A percentile compares a stretch with the other conserved stretches of the same genome.
Conservation (phyloP, 2,113 vertebrate species). For the Argyrosomus japonicus region DNA sequence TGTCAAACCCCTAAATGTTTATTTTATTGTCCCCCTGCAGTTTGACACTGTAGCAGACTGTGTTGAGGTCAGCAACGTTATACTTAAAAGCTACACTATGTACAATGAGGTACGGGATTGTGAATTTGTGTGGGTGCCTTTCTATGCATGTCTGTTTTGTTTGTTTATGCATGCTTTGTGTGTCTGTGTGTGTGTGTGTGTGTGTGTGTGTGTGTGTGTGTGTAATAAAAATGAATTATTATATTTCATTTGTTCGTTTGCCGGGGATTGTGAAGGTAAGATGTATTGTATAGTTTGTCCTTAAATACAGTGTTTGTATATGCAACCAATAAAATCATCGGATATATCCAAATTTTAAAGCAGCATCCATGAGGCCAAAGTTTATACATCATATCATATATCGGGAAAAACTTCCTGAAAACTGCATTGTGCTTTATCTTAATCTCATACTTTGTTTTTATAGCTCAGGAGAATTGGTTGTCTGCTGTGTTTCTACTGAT, state of each 20-base stretch:
- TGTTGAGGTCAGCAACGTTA: slow-evolving; percentile 91
- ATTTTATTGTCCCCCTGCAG: slow-evolving; percentile 83
- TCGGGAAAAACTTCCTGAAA: background rate
- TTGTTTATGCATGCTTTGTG: slow-evolving; percentile 57
- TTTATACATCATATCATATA: background rate
- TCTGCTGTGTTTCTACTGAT: background rate
- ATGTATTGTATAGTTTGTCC: background rate
- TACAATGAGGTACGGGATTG: slow-evolving; percentile 90
- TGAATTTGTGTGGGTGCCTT: slow-evolving; percentile 45
- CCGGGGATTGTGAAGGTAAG: slow-evolving; percentile 18
- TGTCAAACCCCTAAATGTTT: slow-evolving; percentile 61
- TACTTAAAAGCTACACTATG: slow-evolving; percentile 93
- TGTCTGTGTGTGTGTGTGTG: slow-evolving; percentile 24
- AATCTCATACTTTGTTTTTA: background rate
- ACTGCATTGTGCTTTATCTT: background rate
- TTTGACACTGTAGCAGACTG: slow-evolving; percentile 92
- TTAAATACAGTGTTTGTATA: slow-evolving; percentile 1
- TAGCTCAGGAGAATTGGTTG: background rate
- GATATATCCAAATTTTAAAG: background rate
- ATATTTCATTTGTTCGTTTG: background rate
- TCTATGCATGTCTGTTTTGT: slow-evolving; percentile 41
- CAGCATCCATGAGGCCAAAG: background rate
- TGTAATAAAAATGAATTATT: background rate
- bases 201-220: slow-evolving; percentile 27
- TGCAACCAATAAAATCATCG: background rate